Evolutionary conservation across 2,113 vertebrate species (phyloP).

Genomic region (Tachysurus fulvidraco): DNA sequence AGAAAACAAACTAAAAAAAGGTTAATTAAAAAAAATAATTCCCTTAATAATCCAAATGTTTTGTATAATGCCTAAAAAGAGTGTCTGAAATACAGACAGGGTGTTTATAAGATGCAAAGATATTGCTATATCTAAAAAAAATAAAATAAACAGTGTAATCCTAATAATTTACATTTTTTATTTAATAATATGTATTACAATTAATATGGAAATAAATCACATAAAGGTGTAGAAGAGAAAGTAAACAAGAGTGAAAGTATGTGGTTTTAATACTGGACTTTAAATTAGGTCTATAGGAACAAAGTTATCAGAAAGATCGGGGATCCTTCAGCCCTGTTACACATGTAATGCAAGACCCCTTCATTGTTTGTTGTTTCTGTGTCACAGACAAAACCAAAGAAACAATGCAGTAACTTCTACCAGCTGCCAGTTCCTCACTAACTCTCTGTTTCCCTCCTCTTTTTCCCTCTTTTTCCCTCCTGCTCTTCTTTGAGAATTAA

Average conservation of each 20-base stretch:
- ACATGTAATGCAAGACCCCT: background rate
- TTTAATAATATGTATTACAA: background rate
- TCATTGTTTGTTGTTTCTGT: background rate
- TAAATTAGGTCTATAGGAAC: slow-evolving; percentile 60
- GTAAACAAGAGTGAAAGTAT: slow-evolving; percentile 60
- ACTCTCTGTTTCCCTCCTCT: background rate
- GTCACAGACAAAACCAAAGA: slow-evolving; percentile 4
- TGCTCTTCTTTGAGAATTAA: no score
- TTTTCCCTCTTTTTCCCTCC: background rate
- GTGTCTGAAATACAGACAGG: background rate
- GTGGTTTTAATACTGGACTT: slow-evolving; percentile 59
- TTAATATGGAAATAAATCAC: background rate
- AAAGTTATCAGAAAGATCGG: slow-evolving; percentile 72
- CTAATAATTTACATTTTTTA: background rate
- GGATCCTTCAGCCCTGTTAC: slow-evolving; percentile 62
- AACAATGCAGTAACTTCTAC: background rate
- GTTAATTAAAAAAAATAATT: no score
- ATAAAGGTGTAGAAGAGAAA: background rate
- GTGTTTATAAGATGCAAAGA: background rate
- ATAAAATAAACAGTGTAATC: no score
- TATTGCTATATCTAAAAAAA: background rate
- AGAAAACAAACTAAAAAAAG: no score
- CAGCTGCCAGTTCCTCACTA: background rate
- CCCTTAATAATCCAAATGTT: no score
- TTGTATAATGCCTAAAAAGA: no score